Conservation (phyloP, 2,797 vertebrate species). For the Alauda arvensis region DNA sequence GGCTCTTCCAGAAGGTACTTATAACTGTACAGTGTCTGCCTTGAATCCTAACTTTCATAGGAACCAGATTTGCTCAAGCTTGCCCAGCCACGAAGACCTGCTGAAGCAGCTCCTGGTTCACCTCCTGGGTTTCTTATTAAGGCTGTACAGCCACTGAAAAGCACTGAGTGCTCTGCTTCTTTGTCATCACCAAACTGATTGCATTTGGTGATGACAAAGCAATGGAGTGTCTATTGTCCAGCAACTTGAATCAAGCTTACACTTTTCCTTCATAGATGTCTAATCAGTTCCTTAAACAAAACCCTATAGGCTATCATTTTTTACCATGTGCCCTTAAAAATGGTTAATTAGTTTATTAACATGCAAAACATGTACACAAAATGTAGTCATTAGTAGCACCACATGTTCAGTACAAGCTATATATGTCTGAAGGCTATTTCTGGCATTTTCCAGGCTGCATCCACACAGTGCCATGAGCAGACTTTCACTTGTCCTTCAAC, state of each 20-base stretch:
- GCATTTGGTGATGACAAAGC: too few relatives aligned
- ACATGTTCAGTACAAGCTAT: conserved; percentile 3
- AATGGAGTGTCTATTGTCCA: neutral
- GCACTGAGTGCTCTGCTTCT: neutral
- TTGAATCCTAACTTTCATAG: neutral
- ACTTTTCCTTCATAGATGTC: neutral
- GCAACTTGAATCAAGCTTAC: neutral
- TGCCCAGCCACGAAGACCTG: neutral
- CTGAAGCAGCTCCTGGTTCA: neutral
- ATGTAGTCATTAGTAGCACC: neutral
- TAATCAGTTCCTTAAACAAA: neutral
- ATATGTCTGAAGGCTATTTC: conserved; percentile 2
- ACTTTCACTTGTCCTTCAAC: neutral
- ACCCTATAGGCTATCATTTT: neutral
- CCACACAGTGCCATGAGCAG: neutral
- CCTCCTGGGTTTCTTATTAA: neutral
- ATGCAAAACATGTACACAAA: conserved; percentile 13
- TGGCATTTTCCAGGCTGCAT: neutral
- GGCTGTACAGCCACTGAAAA: neutral
- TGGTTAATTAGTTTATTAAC: conserved; percentile 10
- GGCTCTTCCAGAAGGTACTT: neutral
- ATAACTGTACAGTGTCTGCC: neutral
- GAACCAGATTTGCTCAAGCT: neutral
- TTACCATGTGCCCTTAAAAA: neutral
- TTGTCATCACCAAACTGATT: neutral